Evolutionary conservation across 2,888 invertebrate species (phyloP).

Genomic region (Muschampia plurimacula): DNA sequence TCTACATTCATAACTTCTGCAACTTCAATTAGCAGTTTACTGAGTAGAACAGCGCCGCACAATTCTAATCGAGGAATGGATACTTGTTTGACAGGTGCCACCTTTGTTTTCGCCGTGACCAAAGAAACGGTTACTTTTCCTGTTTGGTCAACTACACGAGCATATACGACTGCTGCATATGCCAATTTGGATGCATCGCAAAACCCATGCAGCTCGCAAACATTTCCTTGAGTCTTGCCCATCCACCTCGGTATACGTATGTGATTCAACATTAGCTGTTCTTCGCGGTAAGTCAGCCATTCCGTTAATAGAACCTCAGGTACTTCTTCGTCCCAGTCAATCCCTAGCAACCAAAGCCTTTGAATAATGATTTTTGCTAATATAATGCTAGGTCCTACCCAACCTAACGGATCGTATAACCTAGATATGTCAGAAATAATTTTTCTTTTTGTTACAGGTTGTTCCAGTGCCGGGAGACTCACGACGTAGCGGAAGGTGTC

Average conservation of each 20-base stretch:
- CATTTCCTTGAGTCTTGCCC: constrained; percentile 7
- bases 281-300: constrained; percentile 42
- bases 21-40: constrained; percentile 2
- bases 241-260: constrained; percentile 39
- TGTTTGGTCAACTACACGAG: background rate
- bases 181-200: constrained; percentile 38
- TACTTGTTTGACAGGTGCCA: constrained; percentile 18
- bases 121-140: background rate
- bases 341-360: constrained; percentile 38
- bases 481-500: constrained; percentile 46
- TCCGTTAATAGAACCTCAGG: constrained; percentile 27
- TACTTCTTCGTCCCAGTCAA: constrained; percentile 38
- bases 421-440: constrained; percentile 32
- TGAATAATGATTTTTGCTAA: constrained; percentile 37
- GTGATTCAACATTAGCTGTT: constrained; percentile 30
- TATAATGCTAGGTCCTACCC: constrained; percentile 44
- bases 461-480: constrained; percentile 22
- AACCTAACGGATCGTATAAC: constrained; percentile 43
- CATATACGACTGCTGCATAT: constrained; percentile 24
- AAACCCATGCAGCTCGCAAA: constrained; percentile 33
- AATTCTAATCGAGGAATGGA: constrained; percentile 19
- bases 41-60: constrained; percentile 14
- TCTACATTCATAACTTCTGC: constrained; percentile 7
- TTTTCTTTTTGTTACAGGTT: constrained; percentile 30
- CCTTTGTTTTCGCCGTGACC: constrained; percentile 8